These are phyloP conservation scores for Cydia splendana DNA, from an alignment of 1,140 invertebrate species.

Conservation along the genomic window DNA sequence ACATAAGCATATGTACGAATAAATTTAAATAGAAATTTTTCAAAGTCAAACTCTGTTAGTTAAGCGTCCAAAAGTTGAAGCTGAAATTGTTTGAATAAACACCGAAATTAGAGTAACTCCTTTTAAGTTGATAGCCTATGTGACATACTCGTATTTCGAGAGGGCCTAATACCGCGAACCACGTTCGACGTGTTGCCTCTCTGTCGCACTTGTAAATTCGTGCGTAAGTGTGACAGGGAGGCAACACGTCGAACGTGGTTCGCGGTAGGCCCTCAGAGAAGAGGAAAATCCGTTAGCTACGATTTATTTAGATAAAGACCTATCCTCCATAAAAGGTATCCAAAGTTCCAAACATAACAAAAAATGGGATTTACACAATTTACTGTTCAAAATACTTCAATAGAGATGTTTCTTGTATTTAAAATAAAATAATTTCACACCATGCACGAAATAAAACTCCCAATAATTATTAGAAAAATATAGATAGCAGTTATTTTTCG, in stretches of 20 bases:
- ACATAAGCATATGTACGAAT: no score
- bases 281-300: neutral
- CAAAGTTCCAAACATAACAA: neutral
- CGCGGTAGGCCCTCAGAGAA: neutral
- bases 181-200: no score
- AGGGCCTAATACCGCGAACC: no score
- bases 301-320: neutral
- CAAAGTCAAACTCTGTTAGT: neutral
- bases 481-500: no score
- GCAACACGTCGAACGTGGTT: no score
- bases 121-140: neutral
- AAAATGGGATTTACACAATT: neutral
- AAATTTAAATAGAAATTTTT: neutral
- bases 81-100: neutral
- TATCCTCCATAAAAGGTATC: neutral
- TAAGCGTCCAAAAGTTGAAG: neutral
- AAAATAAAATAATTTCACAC: no score
- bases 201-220: no score
- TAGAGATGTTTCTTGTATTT: no score
- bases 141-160: no score
- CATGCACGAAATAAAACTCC: no score
- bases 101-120: neutral
- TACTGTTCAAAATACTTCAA: neutral
- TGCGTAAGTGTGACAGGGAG: no score
- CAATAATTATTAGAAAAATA: no score